Conservation (phyloP, 2,888 invertebrate species). For the Volucella inflata region DNA sequence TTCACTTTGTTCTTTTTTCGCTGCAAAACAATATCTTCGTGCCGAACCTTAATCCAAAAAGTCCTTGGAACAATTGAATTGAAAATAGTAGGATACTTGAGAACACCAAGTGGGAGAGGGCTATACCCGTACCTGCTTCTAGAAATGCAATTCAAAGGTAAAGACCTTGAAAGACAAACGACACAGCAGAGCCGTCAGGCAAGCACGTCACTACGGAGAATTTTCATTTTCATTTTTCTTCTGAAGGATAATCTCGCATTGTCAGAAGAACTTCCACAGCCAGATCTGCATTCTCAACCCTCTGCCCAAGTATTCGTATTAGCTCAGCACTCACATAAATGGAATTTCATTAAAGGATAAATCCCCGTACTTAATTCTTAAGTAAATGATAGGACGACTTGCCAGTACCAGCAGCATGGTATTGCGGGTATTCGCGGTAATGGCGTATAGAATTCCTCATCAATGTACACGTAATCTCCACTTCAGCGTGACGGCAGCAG, state of each 20-base stretch:
- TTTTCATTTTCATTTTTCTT: conserved; percentile 8
- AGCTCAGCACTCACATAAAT: conserved; percentile 41
- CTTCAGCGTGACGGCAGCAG: neutral
- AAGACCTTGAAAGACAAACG: conserved; percentile 17
- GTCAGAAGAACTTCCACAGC: conserved; percentile 26
- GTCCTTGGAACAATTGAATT: conserved; percentile 48
- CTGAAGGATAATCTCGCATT: neutral
- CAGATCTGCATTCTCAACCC: too few species aligned
- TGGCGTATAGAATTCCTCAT: conserved; percentile 32
- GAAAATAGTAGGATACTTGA: conserved; percentile 25
- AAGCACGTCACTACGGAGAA: conserved; percentile 6
- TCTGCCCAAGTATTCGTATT: conserved; percentile 2
- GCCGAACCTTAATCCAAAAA: neutral
- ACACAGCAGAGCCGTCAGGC: conserved; percentile 6
- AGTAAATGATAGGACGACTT: conserved; percentile 35
- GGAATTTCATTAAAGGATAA: conserved; percentile 59
- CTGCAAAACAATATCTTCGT: neutral
- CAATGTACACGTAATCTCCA: conserved; percentile 41
- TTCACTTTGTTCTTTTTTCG: conserved; percentile 38
- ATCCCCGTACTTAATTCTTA: conserved; percentile 17
- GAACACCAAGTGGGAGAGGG: neutral
- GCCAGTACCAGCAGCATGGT: neutral
- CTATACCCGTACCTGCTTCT: neutral
- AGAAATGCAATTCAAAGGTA: neutral
- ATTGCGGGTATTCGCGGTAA: conserved; percentile 24